Percentiles rank a stretch among this genome's conserved stretches.
Conservation (phyloP, 2,888 invertebrate genomes). For the Dicyrtomina minuta region DNA sequence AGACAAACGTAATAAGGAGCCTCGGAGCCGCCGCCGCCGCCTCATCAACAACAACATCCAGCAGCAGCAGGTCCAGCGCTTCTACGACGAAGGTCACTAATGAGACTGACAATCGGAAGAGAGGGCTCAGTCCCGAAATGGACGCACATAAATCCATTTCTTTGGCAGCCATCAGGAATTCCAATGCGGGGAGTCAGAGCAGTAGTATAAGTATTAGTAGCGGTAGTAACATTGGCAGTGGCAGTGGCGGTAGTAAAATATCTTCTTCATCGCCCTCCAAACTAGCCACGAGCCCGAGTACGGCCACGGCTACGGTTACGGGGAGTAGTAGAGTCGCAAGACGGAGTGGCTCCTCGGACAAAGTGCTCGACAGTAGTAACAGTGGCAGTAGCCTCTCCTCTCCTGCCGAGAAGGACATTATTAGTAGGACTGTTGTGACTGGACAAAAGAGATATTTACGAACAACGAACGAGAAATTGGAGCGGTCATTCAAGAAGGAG, state of each 20-base stretch:
- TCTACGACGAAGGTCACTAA: slow-evolving; percentile 6
- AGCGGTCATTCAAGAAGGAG: slow-evolving; percentile 8
- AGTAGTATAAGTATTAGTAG: slow-evolving; percentile 2
- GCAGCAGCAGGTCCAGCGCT: not conserved
- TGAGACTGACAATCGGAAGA: slow-evolving; percentile 25
- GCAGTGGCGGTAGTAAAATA: not conserved
- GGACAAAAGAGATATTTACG: slow-evolving; percentile 15
- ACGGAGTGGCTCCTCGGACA: not conserved
- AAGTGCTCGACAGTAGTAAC: not conserved
- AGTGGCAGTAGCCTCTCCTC: too few relatives aligned
- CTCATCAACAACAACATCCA: not conserved
- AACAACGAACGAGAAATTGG: slow-evolving; percentile 13
- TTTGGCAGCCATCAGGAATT: too few relatives aligned
- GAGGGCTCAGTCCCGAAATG: too few relatives aligned
- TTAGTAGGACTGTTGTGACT: slow-evolving; percentile 23
- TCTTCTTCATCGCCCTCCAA: not conserved
- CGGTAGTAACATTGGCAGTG: not conserved
- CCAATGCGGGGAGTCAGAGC: not conserved
- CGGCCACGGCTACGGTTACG: slow-evolving; percentile 24
- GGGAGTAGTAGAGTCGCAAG: not conserved
- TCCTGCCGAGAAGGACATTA: slow-evolving; percentile 32
- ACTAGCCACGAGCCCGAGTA: slow-evolving; percentile 25
- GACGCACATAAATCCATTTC: too few relatives aligned
- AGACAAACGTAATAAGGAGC: too few relatives aligned
- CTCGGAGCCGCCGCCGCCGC: too few relatives aligned